Percentiles rank a stretch among this genome's conserved stretches.
Evolutionary conservation across 2,113 vertebrate genomes (phyloP).

Genomic region (Tympanuchus pallidicinctus): DNA sequence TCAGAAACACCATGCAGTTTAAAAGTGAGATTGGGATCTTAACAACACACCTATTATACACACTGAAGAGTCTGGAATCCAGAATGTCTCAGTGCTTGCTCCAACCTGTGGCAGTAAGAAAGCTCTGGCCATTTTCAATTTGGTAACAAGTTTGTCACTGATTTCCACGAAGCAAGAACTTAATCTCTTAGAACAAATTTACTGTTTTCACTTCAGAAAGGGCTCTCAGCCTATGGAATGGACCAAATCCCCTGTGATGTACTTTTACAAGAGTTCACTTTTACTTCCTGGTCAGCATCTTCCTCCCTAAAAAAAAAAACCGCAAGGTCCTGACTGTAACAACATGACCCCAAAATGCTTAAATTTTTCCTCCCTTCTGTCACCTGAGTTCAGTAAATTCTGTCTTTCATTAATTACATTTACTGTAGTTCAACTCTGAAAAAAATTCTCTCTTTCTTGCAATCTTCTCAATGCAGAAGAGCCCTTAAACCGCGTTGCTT

Average conservation of each 20-base stretch:
- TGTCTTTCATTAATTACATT: not conserved
- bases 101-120: not conserved
- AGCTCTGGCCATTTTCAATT: not conserved
- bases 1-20: not conserved
- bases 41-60: not conserved
- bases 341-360: not conserved
- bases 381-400: not conserved
- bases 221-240: not conserved
- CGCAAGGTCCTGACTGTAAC: not conserved
- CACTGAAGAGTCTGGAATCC: not conserved
- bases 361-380: not conserved
- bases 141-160: not conserved
- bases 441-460: not conserved
- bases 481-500: not conserved
- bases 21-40: not conserved
- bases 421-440: not conserved
- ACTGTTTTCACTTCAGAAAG: not conserved
- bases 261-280: not conserved
- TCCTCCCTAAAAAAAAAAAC: not conserved
- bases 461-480: slow-evolving; percentile 21
- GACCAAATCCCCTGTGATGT: not conserved
- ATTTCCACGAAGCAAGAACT: not conserved
- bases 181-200: not conserved
- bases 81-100: not conserved
- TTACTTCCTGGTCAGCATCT: not conserved